Base-by-base conservation (phyloP, 2,888 invertebrate genomes). In the Hydrotaea diabolus region DNA sequence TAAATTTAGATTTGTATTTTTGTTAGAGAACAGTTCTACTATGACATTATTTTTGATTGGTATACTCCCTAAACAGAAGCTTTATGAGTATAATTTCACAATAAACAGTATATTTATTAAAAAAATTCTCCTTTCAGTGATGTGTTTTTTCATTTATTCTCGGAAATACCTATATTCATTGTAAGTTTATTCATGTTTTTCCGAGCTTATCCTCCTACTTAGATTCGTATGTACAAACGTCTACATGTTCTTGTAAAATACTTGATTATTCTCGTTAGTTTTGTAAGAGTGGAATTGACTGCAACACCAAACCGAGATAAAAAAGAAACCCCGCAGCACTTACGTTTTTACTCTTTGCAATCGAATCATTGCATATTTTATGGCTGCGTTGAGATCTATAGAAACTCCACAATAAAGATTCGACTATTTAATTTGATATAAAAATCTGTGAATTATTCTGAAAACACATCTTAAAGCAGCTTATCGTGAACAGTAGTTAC, bases 281-380 rank as follows among this genome's bases (percentile, higher is more conserved):
- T 75, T 74, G 77, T 19, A 75, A 74, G 66, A 77, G 53, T 46
- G 36, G 74, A 66, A 72, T 36, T 69, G 66, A 66, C 74, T 73
- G 66, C 75, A 73, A 62, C 71, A 36, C 31, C 36, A 31, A 66
- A 66, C 19, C n/a, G n/a, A 26, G 43, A 55, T 31, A 49, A 13
- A 69, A 59, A 64, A 55, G 17, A 17, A n/a, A 53, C 15, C 49
- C 31, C 26, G 26, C 73, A 55, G 31, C 36, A 9, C 46, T 46
- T 46, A 43, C 19, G n/a, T 43, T 69, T 15, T 71, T 57, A 59
- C 31, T 23, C 11, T 57, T 59, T 26, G 46, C 74, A 62, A 74
- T 74, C 59, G 39, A 57, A 31, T 39, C 79, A 64, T 74, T 80
- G 82, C 82, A 80, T 78, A 74, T 62, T 78, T 85, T 80, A 76